Evolutionary conservation across 2,888 invertebrate species (phyloP), one percentile per base, ranked within the genome.

Genomic region (Diaprepes abbreviatus): DNA sequence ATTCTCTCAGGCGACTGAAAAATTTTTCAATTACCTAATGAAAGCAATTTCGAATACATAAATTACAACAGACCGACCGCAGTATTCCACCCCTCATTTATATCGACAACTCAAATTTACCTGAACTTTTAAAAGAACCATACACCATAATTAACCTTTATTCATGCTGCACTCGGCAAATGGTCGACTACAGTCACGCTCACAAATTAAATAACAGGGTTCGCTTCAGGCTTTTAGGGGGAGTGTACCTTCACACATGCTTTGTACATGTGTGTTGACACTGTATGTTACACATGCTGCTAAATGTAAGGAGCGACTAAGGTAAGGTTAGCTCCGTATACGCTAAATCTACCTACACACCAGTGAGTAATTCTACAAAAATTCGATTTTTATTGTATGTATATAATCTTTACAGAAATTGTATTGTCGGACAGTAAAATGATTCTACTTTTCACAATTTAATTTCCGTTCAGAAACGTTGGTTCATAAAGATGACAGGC

Each of bases 221-320:
- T 55, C 59, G 72, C 68, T 65, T 12, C 66, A 71, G 60, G 28
- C 35, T 33, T 14, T 50, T 60, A 45, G 19, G 31, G 48, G 50
- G 82, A 81, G 71, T 83, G 81, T 83, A 83, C 82, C 75, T 80
- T 82, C 82, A 81, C 82, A 83, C 83, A 82, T 81, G 82, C 80
- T 79, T 80, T 77, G 79, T 78, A 81, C 83, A 83, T 81, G 82
- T 82, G 82, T 83, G 83, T 83, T 83, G 83, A 83, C 83, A 83
- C 83, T 82, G 80, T 81, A 81, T 79, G 80, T 82, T 83, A 83
- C 83, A 83, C 82, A 82, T 82, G 83, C 82, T 80, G 79, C 81
- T 77, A 80, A 80, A 81, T 82, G 81, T 81, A 78, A 81, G 81
- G 79, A 81, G 79, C 81, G 82, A 81, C 82, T 82, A 80, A 28